Evolutionary conservation across 2,113 vertebrate species (phyloP), one percentile per base, ranked within the genome.

Genomic region (Riparia riparia): DNA sequence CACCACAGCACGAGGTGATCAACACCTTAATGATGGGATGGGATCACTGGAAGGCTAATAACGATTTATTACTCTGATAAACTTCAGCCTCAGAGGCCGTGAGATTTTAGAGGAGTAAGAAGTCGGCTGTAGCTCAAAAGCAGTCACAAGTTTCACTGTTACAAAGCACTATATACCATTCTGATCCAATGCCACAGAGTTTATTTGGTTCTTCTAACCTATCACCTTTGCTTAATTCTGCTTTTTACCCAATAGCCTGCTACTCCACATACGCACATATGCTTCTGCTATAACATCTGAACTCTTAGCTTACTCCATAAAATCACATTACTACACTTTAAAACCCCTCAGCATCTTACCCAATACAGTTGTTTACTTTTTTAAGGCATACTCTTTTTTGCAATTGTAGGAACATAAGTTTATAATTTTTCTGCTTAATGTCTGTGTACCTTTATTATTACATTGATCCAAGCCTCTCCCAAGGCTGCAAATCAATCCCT

Each of bases 1-100:
- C 58, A 64, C 37, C 5, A 0, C 39, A 47, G 51, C 1, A 4
- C 17, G 7, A 39, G 0, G 2, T 29, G 57, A 37, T 11, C 15
- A 18, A 45, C 44, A 45, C 44, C 44, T 19, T 57, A 34, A n/a
- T 15, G 56, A 58, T 34, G 21, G 56, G n/a, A 34, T 58, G 32
- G n/a, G 56, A 58, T 21, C 56, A 58, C 21, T 58, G 6, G 32
- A 58, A 34, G n/a, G n/a, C 14, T 58, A 34, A 58, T 24, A 58
- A 34, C 3, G 14, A 17, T 58, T 34, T 58, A 7, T 58, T 58
- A 34, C 56, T 58, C 56, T 16, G n/a, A 34, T 58, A 34, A 58
- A 34, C 56, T 34, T 58, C 22, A 34, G n/a, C n/a, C 56, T 58
- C 6, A 34, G n/a, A 10, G 21, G 22, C 56, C 2, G 6, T 34